Conservation (phyloP, 2,113 vertebrate genomes). For the Ailuropoda melanoleuca region DNA sequence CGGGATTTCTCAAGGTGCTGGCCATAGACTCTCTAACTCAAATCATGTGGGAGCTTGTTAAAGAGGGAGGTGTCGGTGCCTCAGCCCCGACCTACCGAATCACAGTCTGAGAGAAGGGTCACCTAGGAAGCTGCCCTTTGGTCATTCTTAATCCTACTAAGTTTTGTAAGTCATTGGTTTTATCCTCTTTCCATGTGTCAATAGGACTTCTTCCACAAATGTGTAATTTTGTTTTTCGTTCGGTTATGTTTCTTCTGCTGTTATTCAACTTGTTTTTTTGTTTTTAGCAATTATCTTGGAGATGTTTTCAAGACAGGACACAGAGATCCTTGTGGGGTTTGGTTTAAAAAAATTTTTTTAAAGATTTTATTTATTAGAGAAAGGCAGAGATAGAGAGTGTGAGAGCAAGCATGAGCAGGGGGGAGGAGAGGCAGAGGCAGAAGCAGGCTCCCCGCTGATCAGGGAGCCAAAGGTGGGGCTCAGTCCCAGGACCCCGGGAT, state of each 20-base stretch:
- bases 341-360: neutral
- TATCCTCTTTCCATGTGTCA: neutral
- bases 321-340: neutral
- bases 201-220: neutral
- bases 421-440: neutral
- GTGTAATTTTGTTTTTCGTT: neutral
- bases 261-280: neutral
- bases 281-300: neutral
- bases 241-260: neutral
- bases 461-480: neutral
- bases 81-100: neutral
- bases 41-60: neutral
- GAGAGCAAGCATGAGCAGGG: too few species aligned
- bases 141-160: neutral
- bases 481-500: neutral
- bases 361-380: neutral
- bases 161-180: neutral
- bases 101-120: neutral
- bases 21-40: neutral
- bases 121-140: neutral
- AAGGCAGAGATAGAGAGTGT: neutral
- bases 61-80: neutral
- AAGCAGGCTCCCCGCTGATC: neutral
- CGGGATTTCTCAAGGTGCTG: neutral
- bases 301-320: neutral